phyloP scores from a whole-genome alignment of 2,888 invertebrate species.

The Agriopis leucophaearia region DNA sequence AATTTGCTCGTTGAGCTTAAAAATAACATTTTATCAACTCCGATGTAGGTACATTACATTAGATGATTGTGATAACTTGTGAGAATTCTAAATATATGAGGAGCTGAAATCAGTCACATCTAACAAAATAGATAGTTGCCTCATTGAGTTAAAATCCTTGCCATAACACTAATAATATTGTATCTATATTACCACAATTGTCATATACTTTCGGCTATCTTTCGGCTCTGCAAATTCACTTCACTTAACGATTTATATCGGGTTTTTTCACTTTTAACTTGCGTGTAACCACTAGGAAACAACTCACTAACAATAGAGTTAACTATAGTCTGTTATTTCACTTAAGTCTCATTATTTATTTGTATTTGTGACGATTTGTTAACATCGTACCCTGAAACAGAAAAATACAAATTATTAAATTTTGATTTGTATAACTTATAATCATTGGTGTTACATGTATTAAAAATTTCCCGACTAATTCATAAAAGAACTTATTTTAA shows the following conservation, averaged over 20 bases:
- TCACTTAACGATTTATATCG: slow-evolving; percentile 26
- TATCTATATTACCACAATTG: slow-evolving; percentile 5
- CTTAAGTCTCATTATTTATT: slow-evolving; percentile 29
- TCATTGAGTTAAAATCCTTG: neutral
- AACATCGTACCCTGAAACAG: slow-evolving; percentile 63
- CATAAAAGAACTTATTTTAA: too few relatives aligned
- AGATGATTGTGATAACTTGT: neutral
- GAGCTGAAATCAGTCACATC: slow-evolving; percentile 2
- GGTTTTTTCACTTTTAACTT: slow-evolving; percentile 38
- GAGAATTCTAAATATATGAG: slow-evolving; percentile 7
- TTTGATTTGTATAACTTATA: neutral
- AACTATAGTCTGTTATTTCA: slow-evolving; percentile 18
- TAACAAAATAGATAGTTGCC: neutral
- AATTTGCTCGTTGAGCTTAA: slow-evolving; percentile 59
- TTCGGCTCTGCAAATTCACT: slow-evolving; percentile 28
- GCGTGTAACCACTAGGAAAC: slow-evolving; percentile 40
- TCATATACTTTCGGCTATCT: slow-evolving; percentile 5
- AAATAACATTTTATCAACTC: neutral
- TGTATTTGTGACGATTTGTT: slow-evolving; percentile 56
- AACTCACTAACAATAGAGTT: slow-evolving; percentile 21
- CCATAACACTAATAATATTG: neutral
- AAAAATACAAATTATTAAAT: neutral
- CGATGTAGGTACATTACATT: neutral
- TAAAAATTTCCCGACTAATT: too few relatives aligned
- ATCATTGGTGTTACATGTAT: neutral